Evolutionary conservation across 1,140 invertebrate species (phyloP).

Genomic region (Ceratina japonica): DNA sequence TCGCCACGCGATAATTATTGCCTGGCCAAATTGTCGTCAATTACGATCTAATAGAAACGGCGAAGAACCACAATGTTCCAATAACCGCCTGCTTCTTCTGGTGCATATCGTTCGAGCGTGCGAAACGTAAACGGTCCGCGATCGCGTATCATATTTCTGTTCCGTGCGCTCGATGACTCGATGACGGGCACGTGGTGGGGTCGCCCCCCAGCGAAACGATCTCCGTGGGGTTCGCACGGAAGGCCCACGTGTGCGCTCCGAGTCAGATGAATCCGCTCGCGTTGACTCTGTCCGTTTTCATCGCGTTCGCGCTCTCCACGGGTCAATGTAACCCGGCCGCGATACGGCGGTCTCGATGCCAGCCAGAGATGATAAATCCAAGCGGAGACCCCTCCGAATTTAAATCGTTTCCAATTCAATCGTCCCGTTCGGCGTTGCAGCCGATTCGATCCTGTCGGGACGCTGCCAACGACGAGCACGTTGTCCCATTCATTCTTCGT

Average conservation of each 20-base stretch:
- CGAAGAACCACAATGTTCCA: too few species aligned
- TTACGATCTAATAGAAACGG: too few species aligned
- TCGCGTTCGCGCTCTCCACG: background rate
- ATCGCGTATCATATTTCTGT: conserved; percentile 23
- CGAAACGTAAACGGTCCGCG: conserved; percentile 10
- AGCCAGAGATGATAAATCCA: background rate
- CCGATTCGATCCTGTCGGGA: too few species aligned
- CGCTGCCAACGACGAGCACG: too few species aligned
- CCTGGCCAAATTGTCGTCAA: too few species aligned
- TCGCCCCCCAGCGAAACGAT: conserved; percentile 11
- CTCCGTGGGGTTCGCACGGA: conserved; percentile 27
- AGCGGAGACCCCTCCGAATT: background rate
- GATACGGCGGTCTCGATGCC: background rate
- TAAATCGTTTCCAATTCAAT: too few species aligned
- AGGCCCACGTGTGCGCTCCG: conserved; percentile 27
- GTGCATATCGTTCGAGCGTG: background rate
- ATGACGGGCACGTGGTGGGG: conserved; percentile 34
- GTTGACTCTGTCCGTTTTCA: conserved; percentile 25
- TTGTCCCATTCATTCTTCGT: too few species aligned
- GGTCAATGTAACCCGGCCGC: background rate
- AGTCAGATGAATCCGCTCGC: conserved; percentile 29
- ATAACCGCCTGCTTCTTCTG: too few species aligned
- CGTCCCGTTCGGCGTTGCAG: too few species aligned
- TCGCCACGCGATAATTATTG: background rate
- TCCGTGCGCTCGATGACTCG: conserved; percentile 39